These are phyloP conservation scores for Scolopax rusticola DNA, from an alignment of 2,797 vertebrate species.

Conservation along the genomic window DNA sequence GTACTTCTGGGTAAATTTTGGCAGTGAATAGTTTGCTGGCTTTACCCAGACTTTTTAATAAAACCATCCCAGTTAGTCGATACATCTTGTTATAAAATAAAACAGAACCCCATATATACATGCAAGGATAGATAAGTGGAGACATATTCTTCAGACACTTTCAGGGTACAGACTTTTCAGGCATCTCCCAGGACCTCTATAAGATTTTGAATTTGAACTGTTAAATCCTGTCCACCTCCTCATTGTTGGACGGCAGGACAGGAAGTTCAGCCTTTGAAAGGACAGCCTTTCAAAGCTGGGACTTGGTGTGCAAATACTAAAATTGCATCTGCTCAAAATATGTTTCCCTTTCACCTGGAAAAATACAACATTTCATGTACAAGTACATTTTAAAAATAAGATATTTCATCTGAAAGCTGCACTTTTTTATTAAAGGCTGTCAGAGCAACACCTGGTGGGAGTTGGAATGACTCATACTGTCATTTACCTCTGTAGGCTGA, in stretches of 20 bases:
- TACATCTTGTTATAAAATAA: conserved; percentile 57
- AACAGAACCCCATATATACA: conserved; percentile 4
- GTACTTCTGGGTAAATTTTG: conserved; percentile 73
- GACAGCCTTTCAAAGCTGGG: background rate
- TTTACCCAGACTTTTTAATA: conserved; percentile 64
- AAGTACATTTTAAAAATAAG: background rate
- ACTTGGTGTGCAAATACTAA: background rate
- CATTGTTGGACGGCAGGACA: background rate
- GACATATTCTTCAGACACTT: background rate
- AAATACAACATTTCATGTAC: background rate
- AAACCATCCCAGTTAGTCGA: conserved; percentile 57
- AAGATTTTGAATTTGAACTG: background rate
- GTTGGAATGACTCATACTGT: background rate
- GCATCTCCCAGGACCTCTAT: background rate
- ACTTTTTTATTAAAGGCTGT: background rate
- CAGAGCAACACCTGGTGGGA: background rate
- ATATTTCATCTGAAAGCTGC: background rate
- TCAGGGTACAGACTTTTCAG: background rate
- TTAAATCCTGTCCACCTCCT: background rate
- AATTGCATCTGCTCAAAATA: background rate
- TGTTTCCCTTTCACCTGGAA: background rate
- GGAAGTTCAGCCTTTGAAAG: background rate
- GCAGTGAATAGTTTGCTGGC: conserved; percentile 66
- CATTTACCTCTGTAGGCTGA: background rate
- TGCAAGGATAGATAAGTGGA: background rate